Conservation (phyloP, 2,797 vertebrate species). For the Spatula versicolor region DNA sequence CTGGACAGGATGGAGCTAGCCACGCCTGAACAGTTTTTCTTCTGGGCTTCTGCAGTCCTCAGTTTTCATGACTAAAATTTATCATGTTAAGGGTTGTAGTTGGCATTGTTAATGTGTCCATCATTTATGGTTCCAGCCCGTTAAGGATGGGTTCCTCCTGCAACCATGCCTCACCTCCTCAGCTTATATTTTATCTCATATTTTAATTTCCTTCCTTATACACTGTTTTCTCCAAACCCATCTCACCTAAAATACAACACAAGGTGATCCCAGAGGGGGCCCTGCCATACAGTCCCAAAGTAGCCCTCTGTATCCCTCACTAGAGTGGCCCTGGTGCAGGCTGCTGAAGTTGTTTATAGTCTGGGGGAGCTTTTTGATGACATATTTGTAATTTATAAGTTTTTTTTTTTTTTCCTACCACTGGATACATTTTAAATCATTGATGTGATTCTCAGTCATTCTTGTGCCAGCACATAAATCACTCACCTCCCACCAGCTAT, state of each 20-base stretch:
- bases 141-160: neutral
- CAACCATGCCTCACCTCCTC: neutral
- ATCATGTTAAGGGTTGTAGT: neutral
- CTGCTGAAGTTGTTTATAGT: neutral
- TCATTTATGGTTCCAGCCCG: neutral
- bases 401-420: too few species aligned
- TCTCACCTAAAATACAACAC: neutral
- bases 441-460: slow-evolving; percentile 33
- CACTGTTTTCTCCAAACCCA: neutral
- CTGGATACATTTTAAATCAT: slow-evolving; percentile 23
- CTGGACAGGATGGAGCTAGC: neutral
- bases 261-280: neutral
- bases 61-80: neutral
- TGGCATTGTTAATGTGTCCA: neutral
- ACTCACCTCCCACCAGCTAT: slow-evolving; percentile 12
- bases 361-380: neutral
- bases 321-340: neutral
- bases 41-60: neutral
- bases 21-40: neutral
- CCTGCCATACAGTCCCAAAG: too few species aligned
- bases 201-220: neutral
- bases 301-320: too few species aligned
- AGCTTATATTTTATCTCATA: neutral
- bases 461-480: slow-evolving; percentile 42
- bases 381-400: neutral